Conservation (phyloP, 2,113 vertebrate species). For the Chloropsis hardwickii region DNA sequence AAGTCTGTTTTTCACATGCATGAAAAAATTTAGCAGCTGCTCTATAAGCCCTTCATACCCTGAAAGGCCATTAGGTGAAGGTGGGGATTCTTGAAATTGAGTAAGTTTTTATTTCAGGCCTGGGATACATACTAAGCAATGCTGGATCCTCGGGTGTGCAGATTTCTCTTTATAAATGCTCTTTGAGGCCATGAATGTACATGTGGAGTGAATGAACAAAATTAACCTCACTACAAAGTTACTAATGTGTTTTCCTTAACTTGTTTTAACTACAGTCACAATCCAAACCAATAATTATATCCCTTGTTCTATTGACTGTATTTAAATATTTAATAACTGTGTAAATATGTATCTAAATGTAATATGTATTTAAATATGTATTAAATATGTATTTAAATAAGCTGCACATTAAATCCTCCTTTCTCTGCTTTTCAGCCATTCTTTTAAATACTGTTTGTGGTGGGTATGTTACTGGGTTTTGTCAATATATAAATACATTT, state of each 20-base stretch:
- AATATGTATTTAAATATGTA: background rate
- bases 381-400: background rate
- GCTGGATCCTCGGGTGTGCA: background rate
- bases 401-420: background rate
- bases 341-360: background rate
- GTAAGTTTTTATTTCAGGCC: background rate
- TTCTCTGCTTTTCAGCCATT: background rate
- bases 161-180: background rate
- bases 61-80: background rate
- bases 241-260: background rate
- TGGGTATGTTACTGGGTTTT: background rate
- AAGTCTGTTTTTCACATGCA: background rate
- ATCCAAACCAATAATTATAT: background rate
- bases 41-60: background rate
- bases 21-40: background rate
- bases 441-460: background rate
- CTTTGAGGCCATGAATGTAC: background rate
- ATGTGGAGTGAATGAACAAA: background rate
- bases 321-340: background rate
- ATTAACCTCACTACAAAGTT: background rate
- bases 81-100: background rate
- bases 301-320: background rate
- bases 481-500: background rate
- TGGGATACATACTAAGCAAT: background rate
- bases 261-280: background rate